phyloP scores from a whole-genome alignment of 1,140 invertebrate genomes.

The Manduca sexta region DNA sequence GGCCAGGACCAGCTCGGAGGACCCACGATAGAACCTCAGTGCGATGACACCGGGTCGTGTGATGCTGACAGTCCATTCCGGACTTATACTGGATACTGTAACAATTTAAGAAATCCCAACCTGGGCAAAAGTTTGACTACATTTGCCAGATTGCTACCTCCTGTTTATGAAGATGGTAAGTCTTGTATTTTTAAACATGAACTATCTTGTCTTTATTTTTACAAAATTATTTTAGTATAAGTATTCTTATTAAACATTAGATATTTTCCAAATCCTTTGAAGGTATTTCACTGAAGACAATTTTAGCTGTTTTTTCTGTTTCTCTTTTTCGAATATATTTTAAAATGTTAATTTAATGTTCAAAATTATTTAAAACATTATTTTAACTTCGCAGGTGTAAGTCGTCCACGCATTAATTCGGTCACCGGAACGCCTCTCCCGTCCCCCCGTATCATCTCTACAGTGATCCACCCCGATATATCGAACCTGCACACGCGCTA shows the following conservation, averaged over 20 bases:
- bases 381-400: conserved; percentile 74
- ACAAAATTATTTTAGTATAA: background rate
- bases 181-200: conserved; percentile 1
- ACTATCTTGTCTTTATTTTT: background rate
- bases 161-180: conserved; percentile 90
- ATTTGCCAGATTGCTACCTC: conserved; percentile 88
- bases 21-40: conserved; percentile 73
- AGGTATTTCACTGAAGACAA: background rate
- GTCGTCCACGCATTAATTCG: conserved; percentile 81
- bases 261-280: background rate
- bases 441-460: conserved; percentile 87
- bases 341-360: too few relatives aligned
- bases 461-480: conserved; percentile 90
- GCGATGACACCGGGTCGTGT: conserved; percentile 81
- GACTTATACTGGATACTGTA: conserved; percentile 90
- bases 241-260: too few relatives aligned
- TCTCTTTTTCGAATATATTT: too few relatives aligned
- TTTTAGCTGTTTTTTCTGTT: too few relatives aligned
- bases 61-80: conserved; percentile 88
- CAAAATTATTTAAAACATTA: too few relatives aligned
- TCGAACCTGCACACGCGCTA: conserved; percentile 91
- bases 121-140: conserved; percentile 90
- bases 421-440: conserved; percentile 84
- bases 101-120: conserved; percentile 90
- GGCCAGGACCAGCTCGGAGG: conserved; percentile 65